phyloP scores from a whole-genome alignment of 1,140 invertebrate genomes.

The Goniozus legneri region DNA sequence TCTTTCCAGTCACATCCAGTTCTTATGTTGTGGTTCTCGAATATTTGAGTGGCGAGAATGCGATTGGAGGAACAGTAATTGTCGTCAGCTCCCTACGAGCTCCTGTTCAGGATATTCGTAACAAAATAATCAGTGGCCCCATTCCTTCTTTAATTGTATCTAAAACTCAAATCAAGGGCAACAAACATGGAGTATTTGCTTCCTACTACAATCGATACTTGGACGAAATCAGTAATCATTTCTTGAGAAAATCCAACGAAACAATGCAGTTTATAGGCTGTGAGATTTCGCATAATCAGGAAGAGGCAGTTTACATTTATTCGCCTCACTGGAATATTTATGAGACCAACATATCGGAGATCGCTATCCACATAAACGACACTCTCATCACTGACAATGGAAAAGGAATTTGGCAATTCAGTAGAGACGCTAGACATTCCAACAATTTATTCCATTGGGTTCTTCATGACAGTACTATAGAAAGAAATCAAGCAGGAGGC shows the following conservation, averaged over 20 bases:
- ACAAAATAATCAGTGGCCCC: conserved; percentile 70
- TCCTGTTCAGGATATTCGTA: conserved; percentile 61
- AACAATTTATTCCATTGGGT: conserved; percentile 95
- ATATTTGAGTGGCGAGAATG: conserved; percentile 75
- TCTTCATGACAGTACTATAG: conserved; percentile 82
- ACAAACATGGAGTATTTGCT: conserved; percentile 76
- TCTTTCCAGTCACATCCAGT: conserved; percentile 83
- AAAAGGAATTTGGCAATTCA: conserved; percentile 80
- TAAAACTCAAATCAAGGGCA: conserved; percentile 74
- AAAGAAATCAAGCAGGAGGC: conserved; percentile 78
- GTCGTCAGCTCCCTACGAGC: conserved; percentile 73
- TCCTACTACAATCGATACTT: conserved; percentile 88
- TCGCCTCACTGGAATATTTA: conserved; percentile 82
- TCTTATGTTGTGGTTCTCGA: conserved; percentile 79
- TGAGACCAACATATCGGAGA: conserved; percentile 78
- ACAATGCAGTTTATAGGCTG: conserved; percentile 75
- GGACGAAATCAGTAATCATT: conserved; percentile 79
- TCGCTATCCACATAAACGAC: conserved; percentile 81
- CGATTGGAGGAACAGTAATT: conserved; percentile 79
- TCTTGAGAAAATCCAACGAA: conserved; percentile 83
- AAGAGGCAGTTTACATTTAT: conserved; percentile 77
- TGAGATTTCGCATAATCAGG: conserved; percentile 74
- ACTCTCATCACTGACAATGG: conserved; percentile 81
- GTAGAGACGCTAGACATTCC: conserved; percentile 83
- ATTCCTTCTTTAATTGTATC: conserved; percentile 69